Conservation (phyloP, 2,113 vertebrate species). For the Panurus biarmicus region DNA sequence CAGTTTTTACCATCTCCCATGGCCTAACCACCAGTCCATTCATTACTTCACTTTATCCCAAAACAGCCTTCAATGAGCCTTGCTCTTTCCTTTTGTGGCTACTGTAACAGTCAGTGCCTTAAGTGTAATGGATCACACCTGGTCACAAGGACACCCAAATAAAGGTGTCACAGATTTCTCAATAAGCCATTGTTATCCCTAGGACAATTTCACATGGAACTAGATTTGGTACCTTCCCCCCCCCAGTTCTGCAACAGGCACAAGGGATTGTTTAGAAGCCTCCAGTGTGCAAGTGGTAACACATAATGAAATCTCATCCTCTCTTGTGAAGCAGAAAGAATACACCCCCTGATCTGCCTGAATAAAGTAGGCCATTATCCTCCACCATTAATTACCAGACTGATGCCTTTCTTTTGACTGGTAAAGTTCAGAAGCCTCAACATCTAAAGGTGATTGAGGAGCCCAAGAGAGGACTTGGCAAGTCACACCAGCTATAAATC, state of each 20-base stretch:
- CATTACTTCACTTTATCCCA: background rate
- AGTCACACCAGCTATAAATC: background rate
- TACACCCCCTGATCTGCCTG: background rate
- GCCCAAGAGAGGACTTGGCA: background rate
- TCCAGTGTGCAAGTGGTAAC: background rate
- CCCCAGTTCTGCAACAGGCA: background rate
- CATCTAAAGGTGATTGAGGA: background rate
- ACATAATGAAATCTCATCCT: background rate
- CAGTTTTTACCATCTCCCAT: background rate
- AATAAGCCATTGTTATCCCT: background rate
- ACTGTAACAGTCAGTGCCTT: background rate
- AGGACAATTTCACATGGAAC: background rate
- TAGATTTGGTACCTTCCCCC: background rate
- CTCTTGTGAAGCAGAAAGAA: background rate
- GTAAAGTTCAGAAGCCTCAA: background rate
- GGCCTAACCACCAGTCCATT: background rate
- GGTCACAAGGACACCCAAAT: background rate
- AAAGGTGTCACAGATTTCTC: background rate
- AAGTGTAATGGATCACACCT: background rate
- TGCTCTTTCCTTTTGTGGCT: background rate
- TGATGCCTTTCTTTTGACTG: background rate
- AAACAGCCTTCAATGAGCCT: background rate
- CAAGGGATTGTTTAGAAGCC: background rate
- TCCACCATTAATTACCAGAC: background rate
- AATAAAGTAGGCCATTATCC: background rate